Percentiles rank a stretch among this genome's conserved stretches.
Conservation (phyloP, 2,888 invertebrate genomes). For the Meandrusa payeni region DNA sequence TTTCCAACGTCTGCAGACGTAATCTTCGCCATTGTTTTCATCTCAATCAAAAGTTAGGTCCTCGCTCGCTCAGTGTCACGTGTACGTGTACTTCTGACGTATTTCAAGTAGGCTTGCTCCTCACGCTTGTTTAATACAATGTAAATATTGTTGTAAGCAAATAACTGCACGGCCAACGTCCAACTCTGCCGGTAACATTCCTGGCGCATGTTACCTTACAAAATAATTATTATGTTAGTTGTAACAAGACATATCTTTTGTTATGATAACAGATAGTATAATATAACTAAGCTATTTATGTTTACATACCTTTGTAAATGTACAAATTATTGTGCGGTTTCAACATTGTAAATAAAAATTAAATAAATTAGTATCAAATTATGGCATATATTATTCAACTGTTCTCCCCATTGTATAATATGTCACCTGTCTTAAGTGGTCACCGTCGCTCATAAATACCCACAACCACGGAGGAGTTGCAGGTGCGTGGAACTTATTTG, state of each 20-base stretch:
- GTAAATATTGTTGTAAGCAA: conserved; percentile 57
- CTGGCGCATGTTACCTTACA: conserved; percentile 50
- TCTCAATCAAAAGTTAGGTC: too few species aligned
- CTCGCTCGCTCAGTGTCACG: too few species aligned
- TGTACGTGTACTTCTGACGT: conserved; percentile 12
- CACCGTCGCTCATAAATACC: too few species aligned
- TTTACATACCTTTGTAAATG: conserved; percentile 47
- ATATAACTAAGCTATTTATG: conserved; percentile 46
- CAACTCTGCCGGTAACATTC: conserved; percentile 49
- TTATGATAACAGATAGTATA: conserved; percentile 65
- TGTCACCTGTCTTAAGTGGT: too few species aligned
- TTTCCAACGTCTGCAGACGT: conserved; percentile 23
- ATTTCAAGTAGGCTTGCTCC: conserved; percentile 55
- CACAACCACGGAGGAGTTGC: too few species aligned
- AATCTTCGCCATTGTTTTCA: too few species aligned
- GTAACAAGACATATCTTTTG: conserved; percentile 68
- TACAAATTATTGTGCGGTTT: conserved; percentile 68
- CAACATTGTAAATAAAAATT: conserved; percentile 67
- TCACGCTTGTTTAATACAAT: conserved; percentile 65
- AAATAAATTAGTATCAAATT: conserved; percentile 73
- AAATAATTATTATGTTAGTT: conserved; percentile 46
- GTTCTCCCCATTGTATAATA: too few species aligned
- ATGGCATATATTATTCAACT: too few species aligned
- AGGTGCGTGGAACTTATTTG: too few species aligned
- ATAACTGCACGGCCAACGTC: conserved; percentile 61